These are phyloP conservation scores for Drosophila lini DNA, from an alignment of 1,140 invertebrate genomes.

Conservation along the genomic window DNA sequence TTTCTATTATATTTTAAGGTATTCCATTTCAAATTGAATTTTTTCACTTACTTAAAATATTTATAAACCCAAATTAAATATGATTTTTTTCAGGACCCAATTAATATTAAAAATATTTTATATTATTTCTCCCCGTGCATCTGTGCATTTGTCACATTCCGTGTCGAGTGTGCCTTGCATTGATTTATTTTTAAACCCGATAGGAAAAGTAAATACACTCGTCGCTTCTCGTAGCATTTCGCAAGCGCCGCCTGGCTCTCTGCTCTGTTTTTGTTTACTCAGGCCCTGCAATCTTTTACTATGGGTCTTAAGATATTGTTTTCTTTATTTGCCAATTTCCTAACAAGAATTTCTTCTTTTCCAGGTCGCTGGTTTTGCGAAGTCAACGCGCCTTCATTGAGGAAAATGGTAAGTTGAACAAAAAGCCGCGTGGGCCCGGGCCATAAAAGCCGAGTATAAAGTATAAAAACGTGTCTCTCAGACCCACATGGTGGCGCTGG, in stretches of 20 bases:
- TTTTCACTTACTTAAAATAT: too few species aligned
- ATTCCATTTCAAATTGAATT: too few species aligned
- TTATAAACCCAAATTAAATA: too few species aligned
- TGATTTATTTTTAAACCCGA: constrained; percentile 78
- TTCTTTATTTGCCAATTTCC: constrained; percentile 43
- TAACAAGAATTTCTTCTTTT: constrained; percentile 52
- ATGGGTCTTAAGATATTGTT: constrained; percentile 23
- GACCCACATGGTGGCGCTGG: constrained; percentile 56
- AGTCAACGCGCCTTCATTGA: constrained; percentile 83
- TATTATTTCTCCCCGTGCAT: constrained; percentile 5
- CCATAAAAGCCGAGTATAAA: constrained; percentile 31
- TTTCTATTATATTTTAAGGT: too few species aligned
- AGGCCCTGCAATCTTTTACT: constrained; percentile 21
- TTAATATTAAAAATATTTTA: too few species aligned
- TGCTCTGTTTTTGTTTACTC: constrained; percentile 13
- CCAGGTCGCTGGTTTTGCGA: constrained; percentile 82
- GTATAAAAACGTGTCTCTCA: constrained; percentile 66
- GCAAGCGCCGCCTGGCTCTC: constrained; percentile 24
- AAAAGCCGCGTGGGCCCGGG: constrained; percentile 52
- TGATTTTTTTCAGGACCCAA: too few species aligned
- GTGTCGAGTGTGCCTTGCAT: constrained; percentile 48
- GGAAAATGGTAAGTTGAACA: constrained; percentile 77
- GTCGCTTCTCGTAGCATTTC: constrained; percentile 32
- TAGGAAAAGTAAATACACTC: constrained; percentile 61
- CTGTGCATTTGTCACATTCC: constrained; percentile 60